Base-by-base conservation (phyloP, 2,888 invertebrate species). In the Andrena minutula region DNA sequence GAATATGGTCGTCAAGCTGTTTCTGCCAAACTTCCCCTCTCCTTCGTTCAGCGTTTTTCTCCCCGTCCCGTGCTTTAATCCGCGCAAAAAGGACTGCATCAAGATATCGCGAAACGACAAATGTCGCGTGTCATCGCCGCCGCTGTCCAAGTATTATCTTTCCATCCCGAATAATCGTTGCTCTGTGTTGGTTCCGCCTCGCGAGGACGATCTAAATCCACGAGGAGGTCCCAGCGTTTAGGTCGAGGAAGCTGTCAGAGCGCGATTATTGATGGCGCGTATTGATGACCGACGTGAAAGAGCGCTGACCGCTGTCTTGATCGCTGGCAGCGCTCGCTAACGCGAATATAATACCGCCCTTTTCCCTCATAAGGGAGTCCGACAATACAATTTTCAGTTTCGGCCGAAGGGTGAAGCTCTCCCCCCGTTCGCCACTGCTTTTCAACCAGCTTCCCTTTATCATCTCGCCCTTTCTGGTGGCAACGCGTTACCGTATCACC, bases 311-410 rank as follows among this genome's bases (percentile, higher is more conserved):
- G 85, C 86, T 85, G 82, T 72, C 82, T 82, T 84, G 70, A 73
- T 63, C 66, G 73, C 70, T 76, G 80, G 81, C 85, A 86, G 60
- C 81, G 74, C 81, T 82, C 75, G 80, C 89, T 91, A 91, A 91
- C 91, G 91, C 88, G 89, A 89, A 88, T 90, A 90, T 91, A 91
- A 91, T 90, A 81, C 86, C 79, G 60, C 69, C 79, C 60, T 80
- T 81, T 82, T 81, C 82, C 82, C 78, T 79, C 80, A 32, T 66
- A 80, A 83, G 84, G 86, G 82, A 75, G 56, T 66, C 81, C 79
- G 73, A 89, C 90, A 90, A 91, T 90, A 89, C 89, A 86, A 86
- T 90, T 90, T 90, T 91, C 87, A 90, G 89, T 90, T 84, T 88
- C 77, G 82, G 68, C 71, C 84, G 84, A 86, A 85, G 89, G 89